phyloP scores from a whole-genome alignment of 2,113 vertebrate genomes.

The Scolopax mira region DNA sequence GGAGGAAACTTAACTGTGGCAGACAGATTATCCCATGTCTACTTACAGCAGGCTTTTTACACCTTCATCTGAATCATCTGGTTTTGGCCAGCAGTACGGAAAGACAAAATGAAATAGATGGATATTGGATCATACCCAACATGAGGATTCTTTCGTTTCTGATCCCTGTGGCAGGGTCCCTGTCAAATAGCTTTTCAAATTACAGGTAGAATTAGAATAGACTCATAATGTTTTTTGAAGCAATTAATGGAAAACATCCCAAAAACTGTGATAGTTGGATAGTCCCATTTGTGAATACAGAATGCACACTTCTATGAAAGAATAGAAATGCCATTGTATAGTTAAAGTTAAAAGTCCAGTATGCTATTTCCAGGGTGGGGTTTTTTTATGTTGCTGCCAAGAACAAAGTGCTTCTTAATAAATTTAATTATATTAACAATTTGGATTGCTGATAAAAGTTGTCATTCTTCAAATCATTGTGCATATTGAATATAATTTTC shows the following conservation, averaged over 20 bases:
- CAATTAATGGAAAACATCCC: not conserved
- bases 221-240: not conserved
- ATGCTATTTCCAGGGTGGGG: not conserved
- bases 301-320: not conserved
- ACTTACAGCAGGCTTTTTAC: not conserved
- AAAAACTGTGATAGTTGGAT: rapidly evolving
- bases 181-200: not conserved
- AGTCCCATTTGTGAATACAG: not conserved
- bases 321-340: not conserved
- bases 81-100: not conserved
- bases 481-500: not conserved
- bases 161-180: not conserved
- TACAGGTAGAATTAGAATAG: not conserved
- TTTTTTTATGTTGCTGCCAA: not conserved
- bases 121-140: not conserved
- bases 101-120: not conserved
- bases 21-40: not conserved
- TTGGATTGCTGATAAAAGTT: not conserved
- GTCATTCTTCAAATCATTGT: not conserved
- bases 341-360: not conserved
- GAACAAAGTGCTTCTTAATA: not conserved
- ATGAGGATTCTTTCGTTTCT: not conserved
- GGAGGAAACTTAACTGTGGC: not conserved
- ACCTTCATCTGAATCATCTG: not conserved
- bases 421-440: not conserved